These are phyloP conservation scores for Hipposideros armiger DNA, from an alignment of 2,113 vertebrate genomes.

Conservation along the genomic window DNA sequence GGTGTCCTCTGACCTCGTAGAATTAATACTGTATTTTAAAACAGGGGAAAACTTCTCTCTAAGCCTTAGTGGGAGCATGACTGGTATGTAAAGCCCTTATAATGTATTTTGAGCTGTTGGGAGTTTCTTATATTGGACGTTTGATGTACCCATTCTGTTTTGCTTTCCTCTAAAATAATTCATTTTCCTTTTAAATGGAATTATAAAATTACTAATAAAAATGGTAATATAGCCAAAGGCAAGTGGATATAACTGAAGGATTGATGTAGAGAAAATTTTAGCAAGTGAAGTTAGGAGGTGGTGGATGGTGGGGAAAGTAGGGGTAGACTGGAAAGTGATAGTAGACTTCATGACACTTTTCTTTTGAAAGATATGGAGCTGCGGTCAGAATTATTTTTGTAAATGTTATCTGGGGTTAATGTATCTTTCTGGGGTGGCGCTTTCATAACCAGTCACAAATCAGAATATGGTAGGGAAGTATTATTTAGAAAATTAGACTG, in stretches of 20 bases:
- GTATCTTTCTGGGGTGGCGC: conserved; percentile 36
- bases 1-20: conserved; percentile 50
- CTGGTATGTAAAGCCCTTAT: conserved; percentile 37
- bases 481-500: conserved; percentile 44
- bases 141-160: conserved; percentile 75
- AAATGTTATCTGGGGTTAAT: conserved; percentile 61
- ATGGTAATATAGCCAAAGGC: conserved; percentile 70
- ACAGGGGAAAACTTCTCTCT: background rate
- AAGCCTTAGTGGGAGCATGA: background rate
- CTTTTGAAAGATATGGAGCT: conserved; percentile 33
- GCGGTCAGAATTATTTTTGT: background rate
- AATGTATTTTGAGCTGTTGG: conserved; percentile 64
- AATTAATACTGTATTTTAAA: conserved; percentile 68
- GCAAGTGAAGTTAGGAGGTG: background rate
- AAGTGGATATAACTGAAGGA: conserved; percentile 52
- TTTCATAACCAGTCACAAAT: conserved; percentile 43
- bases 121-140: conserved; percentile 42
- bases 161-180: conserved; percentile 77
- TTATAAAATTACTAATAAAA: conserved; percentile 78
- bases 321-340: background rate
- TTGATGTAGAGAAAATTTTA: conserved; percentile 46
- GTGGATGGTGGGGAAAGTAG: background rate
- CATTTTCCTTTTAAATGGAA: conserved; percentile 77
- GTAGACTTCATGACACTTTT: background rate
- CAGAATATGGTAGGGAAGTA: background rate